Evolutionary conservation across 2,797 vertebrate genomes (phyloP), one percentile per base, ranked within the genome.

Genomic region (Syndactyla subalaris): DNA sequence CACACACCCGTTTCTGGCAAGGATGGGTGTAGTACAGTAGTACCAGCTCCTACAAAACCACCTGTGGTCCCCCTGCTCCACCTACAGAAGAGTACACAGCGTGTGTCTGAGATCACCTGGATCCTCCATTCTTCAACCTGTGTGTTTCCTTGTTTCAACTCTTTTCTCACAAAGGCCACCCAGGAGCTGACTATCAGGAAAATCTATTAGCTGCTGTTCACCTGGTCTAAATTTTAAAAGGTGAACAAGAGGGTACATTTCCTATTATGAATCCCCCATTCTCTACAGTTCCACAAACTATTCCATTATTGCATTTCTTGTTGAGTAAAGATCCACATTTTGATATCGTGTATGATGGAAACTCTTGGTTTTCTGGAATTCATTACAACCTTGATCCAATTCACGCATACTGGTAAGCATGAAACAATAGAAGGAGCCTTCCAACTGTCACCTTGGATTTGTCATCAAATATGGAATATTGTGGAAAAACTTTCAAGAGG

Each of bases 311-410:
- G 23, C 22, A 36, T 88, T 96, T 95, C 82, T 93, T 76, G 67
- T 81, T 93, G 87, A 94, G 66, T 79, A 89, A 4, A 90, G 92
- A 93, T 38, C 49, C 75, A 41, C 67, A 22, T 92, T 92, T 77
- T 91, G 85, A 96, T 88, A 89, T 11, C 62, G 65, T 8, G 2
- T 45, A 57, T 17, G 41, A n/a, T 74, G 55, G 55, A 92, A 96
- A 89, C 70, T 89, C 95, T 73, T 77, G 59, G 57, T 71, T 97
- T 89, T 97, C 97, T 98, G 97, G 97, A 97, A 97, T 75, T 95
- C 89, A 97, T 98, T 97, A 97, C 39, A 91, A 67, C 57, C 78
- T 88, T 80, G 89, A 95, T 91, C 73, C 27, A 75, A 46, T 95
- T 86, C 89, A 95, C 96, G 65, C 20, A 67, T 61, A 96, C 76